Evolutionary conservation across 2,113 vertebrate species (phyloP).

Genomic region (Nipponia nippon): DNA sequence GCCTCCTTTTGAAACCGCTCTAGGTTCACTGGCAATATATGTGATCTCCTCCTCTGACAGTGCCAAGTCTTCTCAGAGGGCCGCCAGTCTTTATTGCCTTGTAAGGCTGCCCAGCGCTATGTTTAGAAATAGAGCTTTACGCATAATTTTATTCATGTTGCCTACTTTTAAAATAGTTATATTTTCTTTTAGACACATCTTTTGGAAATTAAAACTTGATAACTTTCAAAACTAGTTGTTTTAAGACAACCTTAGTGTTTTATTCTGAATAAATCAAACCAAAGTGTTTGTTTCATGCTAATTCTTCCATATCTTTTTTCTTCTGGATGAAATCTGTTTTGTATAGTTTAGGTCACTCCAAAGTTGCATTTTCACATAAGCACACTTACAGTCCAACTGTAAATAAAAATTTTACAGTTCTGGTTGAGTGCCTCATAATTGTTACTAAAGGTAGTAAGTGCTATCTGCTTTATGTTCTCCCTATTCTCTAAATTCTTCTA

Average conservation of each 20-base stretch:
- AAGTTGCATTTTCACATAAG: neutral
- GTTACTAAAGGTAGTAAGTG: neutral
- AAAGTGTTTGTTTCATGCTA: neutral
- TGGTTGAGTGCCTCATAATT: neutral
- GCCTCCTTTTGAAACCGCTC: neutral
- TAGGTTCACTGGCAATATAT: neutral
- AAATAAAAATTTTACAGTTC: neutral
- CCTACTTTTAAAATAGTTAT: neutral
- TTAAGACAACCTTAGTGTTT: neutral
- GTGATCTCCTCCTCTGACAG: neutral
- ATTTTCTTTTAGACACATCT: neutral
- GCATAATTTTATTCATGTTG: neutral
- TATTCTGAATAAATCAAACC: neutral
- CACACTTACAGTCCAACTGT: neutral
- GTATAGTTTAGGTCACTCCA: neutral
- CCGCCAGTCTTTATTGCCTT: neutral
- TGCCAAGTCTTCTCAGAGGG: neutral
- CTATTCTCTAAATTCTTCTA: neutral
- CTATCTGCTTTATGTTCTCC: neutral
- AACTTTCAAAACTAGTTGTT: neutral
- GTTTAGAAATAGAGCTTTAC: neutral
- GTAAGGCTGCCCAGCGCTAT: neutral
- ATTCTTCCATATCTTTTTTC: neutral
- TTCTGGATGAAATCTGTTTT: neutral
- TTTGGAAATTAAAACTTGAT: neutral